phyloP scores from a whole-genome alignment of 1,140 invertebrate genomes.

The Drosophila kikkawai region DNA sequence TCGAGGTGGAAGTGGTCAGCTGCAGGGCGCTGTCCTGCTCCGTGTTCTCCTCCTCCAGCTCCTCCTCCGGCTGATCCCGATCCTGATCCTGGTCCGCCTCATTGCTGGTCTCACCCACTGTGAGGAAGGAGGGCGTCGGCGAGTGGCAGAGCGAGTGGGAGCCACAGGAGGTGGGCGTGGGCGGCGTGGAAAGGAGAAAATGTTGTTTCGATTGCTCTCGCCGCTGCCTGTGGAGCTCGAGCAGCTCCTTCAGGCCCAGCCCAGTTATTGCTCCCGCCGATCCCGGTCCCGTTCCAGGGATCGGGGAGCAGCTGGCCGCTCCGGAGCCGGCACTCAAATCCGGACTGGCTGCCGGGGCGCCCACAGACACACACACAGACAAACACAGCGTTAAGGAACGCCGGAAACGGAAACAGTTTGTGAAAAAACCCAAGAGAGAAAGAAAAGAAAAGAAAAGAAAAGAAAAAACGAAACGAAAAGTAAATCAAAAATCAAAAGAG shows the following conservation, averaged over 20 bases:
- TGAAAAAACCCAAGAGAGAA: constrained; percentile 48
- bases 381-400: constrained; percentile 39
- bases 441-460: constrained; percentile 44
- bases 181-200: constrained; percentile 83
- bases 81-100: constrained; percentile 38
- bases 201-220: constrained; percentile 83
- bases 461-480: constrained; percentile 36
- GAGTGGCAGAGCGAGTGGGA: constrained; percentile 73
- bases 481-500: constrained; percentile 52
- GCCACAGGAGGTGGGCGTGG: constrained; percentile 73
- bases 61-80: constrained; percentile 30
- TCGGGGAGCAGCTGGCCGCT: constrained; percentile 16
- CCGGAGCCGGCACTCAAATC: constrained; percentile 56
- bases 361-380: constrained; percentile 40
- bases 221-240: constrained; percentile 78
- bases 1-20: constrained; percentile 64
- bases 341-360: constrained; percentile 64
- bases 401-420: constrained; percentile 65
- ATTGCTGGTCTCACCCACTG: constrained; percentile 44
- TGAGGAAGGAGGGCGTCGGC: constrained; percentile 60
- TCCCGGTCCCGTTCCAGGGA: constrained; percentile 40
- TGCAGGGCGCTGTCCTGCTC: constrained; percentile 71
- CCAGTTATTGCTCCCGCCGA: constrained; percentile 35
- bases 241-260: constrained; percentile 73
- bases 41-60: constrained; percentile 57